A percentile compares a stretch with the other conserved stretches of the same genome.
These are phyloP conservation scores for Deilephila elpenor DNA, from an alignment of 2,888 invertebrate genomes.

Conservation along the genomic window DNA sequence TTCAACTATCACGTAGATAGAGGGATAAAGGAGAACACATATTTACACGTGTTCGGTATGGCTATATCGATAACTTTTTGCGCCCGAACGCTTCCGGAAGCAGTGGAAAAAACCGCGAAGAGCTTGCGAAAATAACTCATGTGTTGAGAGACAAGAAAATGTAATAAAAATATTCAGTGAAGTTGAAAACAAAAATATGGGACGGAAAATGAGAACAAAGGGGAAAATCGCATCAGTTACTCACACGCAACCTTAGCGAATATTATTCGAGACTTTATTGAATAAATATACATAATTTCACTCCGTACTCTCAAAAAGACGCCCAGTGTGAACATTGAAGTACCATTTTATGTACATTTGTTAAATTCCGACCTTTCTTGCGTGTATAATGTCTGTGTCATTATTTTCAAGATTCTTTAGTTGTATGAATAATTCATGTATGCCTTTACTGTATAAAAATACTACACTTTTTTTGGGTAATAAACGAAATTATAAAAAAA, in stretches of 20 bases:
- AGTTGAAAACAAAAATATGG: slow-evolving; percentile 79
- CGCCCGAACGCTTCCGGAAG: slow-evolving; percentile 50
- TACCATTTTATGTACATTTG: slow-evolving; percentile 28
- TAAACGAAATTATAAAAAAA: too few species aligned
- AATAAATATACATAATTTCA: slow-evolving; percentile 78
- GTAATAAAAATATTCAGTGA: slow-evolving; percentile 76
- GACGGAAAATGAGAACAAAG: slow-evolving; percentile 73
- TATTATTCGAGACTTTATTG: slow-evolving; percentile 76
- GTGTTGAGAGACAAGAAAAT: slow-evolving; percentile 73
- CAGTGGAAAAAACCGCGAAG: slow-evolving; percentile 53
- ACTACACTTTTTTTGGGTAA: too few species aligned
- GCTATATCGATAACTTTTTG: slow-evolving; percentile 54
- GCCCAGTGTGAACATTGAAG: slow-evolving; percentile 49
- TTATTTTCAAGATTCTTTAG: slow-evolving; percentile 17
- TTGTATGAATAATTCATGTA: slow-evolving; percentile 9
- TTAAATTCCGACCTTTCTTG: slow-evolving; percentile 25
- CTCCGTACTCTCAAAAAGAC: slow-evolving; percentile 64
- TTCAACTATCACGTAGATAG: slow-evolving; percentile 25
- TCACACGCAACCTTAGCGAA: slow-evolving; percentile 67
- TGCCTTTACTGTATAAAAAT: not conserved
- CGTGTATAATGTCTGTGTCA: slow-evolving; percentile 22
- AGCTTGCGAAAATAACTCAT: slow-evolving; percentile 63
- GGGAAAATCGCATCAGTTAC: slow-evolving; percentile 73
- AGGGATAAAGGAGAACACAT: slow-evolving; percentile 32
- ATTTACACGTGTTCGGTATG: slow-evolving; percentile 45